A percentile compares a stretch with the other conserved stretches of the same genome.
phyloP scores from a whole-genome alignment of 2,113 vertebrate genomes.

The Nicator chloris region DNA sequence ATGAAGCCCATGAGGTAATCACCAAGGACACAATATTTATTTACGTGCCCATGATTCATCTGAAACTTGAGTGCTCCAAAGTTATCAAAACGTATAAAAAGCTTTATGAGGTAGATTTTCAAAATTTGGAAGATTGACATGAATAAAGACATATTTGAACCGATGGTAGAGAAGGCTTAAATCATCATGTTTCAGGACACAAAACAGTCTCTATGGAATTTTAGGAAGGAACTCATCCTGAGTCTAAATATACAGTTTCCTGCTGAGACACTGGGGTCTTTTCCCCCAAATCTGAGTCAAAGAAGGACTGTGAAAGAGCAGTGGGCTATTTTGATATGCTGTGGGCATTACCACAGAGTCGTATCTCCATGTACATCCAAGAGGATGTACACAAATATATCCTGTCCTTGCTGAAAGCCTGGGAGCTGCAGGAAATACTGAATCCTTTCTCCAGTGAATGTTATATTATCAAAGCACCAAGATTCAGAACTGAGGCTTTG shows the following conservation, averaged over 20 bases:
- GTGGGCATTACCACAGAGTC: neutral
- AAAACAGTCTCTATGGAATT: neutral
- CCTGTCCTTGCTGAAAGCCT: neutral
- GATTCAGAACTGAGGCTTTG: neutral
- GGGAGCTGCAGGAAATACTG: neutral
- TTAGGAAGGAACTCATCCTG: neutral
- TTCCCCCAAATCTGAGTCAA: neutral
- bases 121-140: neutral
- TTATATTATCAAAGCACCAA: neutral
- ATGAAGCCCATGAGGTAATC: neutral
- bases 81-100: neutral
- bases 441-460: neutral
- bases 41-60: neutral
- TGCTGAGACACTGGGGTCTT: neutral
- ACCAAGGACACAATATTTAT: neutral
- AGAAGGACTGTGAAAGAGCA: neutral
- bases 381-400: neutral
- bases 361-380: neutral
- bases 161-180: neutral
- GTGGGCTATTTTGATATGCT: neutral
- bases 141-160: neutral
- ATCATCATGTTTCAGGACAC: neutral
- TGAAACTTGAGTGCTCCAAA: neutral
- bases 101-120: neutral
- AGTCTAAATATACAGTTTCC: neutral